phyloP scores from a whole-genome alignment of 2,797 vertebrate species.

The Hozukius guyotensis region DNA sequence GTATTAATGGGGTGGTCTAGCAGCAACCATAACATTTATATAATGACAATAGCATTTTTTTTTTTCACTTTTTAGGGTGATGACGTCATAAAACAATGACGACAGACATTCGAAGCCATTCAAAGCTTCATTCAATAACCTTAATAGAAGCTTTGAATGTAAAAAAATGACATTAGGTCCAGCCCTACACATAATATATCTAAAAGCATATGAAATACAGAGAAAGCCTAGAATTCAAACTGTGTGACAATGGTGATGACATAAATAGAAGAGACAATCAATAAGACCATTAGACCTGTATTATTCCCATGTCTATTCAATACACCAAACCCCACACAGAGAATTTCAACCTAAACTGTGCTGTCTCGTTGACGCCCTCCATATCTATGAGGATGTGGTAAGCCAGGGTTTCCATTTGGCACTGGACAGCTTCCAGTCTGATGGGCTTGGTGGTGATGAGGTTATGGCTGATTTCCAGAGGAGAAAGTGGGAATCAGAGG shows the following conservation, averaged over 20 bases:
- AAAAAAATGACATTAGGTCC: too few relatives aligned
- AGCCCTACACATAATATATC: background rate
- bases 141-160: too few relatives aligned
- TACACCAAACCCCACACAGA: background rate
- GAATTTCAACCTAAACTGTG: constrained; percentile 14
- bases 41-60: too few relatives aligned
- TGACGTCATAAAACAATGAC: too few relatives aligned
- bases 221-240: background rate
- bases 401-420: constrained; percentile 44
- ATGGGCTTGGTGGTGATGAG: constrained; percentile 5
- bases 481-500: constrained; percentile 37
- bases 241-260: background rate
- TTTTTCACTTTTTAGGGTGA: too few relatives aligned
- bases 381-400: constrained; percentile 8
- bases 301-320: background rate
- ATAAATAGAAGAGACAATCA: background rate
- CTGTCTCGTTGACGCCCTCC: constrained; percentile 2
- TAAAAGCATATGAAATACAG: background rate
- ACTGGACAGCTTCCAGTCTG: constrained; percentile 20
- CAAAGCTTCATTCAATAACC: too few relatives aligned
- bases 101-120: too few relatives aligned
- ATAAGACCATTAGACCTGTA: background rate
- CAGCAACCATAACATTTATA: too few relatives aligned
- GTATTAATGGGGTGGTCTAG: too few relatives aligned
- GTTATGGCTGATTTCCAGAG: constrained; percentile 52